Evolutionary conservation across 1,140 invertebrate genomes (phyloP).

Genomic region (Thaumetopoea pityocampa): DNA sequence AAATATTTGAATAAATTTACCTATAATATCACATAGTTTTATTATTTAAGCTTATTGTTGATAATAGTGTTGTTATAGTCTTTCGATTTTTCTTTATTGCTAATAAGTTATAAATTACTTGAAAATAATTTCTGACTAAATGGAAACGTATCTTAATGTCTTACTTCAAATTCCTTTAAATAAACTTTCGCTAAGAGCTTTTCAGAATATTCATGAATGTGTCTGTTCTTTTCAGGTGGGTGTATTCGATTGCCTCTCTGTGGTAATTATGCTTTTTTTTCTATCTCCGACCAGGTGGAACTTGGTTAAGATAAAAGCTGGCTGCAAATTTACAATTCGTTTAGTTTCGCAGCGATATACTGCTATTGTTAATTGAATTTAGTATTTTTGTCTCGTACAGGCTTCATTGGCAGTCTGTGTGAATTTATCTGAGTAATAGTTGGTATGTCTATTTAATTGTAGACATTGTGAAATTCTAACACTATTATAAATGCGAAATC

Average conservation of each 20-base stretch:
- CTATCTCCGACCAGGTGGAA: conserved; percentile 28
- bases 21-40: too few relatives aligned
- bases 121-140: too few relatives aligned
- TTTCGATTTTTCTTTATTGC: too few relatives aligned
- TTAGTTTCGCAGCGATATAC: conserved; percentile 11
- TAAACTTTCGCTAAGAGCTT: conserved; percentile 64
- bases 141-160: conserved; percentile 33
- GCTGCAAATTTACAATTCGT: conserved; percentile 3
- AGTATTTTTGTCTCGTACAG: neutral
- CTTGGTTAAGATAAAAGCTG: conserved; percentile 27
- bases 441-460: neutral
- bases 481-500: too few relatives aligned
- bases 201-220: conserved; percentile 68
- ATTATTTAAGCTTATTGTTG: too few relatives aligned
- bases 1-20: too few relatives aligned
- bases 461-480: too few relatives aligned
- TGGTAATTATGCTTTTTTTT: conserved; percentile 24
- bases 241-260: conserved; percentile 42
- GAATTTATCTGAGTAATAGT: neutral
- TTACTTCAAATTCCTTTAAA: conserved; percentile 50
- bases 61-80: too few relatives aligned
- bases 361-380: conserved; percentile 14
- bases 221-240: conserved; percentile 67
- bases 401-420: neutral
- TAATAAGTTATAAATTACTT: too few relatives aligned